Base-by-base conservation (phyloP, 2,113 vertebrate species). In the Corvus moneduloides region DNA sequence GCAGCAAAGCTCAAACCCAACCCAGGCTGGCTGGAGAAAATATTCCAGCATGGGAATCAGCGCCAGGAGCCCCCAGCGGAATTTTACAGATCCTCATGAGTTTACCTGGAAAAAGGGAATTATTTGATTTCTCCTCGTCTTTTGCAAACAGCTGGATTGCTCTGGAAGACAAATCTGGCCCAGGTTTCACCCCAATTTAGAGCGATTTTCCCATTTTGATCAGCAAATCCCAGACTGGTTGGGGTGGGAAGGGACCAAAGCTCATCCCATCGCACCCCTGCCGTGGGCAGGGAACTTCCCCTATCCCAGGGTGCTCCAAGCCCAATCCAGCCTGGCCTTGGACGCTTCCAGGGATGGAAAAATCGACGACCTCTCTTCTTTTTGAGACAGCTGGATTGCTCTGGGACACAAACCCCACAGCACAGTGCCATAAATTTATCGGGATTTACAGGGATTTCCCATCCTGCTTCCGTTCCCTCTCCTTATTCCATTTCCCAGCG, bases 401-500 rank as follows among this genome's bases (percentile, higher is more conserved):
- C 10, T 2, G 41, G 55, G 37, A 33, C 44, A 51, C 35, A 43
- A 71, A 46, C 6, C 4, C 54, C 54, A 14, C n/a, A 32, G 24
- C 49, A 28, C 1, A 0, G 12, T 44, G 4, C 13, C 6, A 10
- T 12, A 1, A 2, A 17, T 59, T n/a, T 5, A 7, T 2, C 3
- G 37, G 2, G 21, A 21, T 72, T 37, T 17, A 7, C 0, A 2
- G 43, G 6, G 10, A 30, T 44, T 80, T 56, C 20, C 66, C 59
- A 1, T 8, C 15, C 52, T 1, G 0, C 43, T 33, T 6, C 41
- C 13, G 1, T 59, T 37, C n/a, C 3, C 5, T n/a, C 24, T 8
- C 66, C 54, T 26, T 10, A 13, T 10, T 27, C 30, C 4, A 2
- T 46, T 73, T 43, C 26, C 73, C 10, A 13, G 48, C 48, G 9